Evolutionary conservation across 2,797 vertebrate genomes (phyloP), one percentile per base, ranked within the genome.

Genomic region (Oryzias dopingdopingensis): DNA sequence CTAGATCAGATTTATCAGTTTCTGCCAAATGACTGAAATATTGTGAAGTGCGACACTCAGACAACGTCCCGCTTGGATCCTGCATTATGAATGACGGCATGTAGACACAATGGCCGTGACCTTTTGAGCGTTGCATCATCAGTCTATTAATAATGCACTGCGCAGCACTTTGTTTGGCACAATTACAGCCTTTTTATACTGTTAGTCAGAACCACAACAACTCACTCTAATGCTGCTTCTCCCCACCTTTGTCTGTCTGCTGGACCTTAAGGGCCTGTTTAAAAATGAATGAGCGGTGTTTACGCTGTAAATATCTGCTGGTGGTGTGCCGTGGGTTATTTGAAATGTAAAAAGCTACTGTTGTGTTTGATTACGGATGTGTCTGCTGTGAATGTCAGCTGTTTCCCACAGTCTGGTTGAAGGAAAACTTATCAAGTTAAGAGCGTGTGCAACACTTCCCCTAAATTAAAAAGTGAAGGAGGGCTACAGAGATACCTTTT

Each of bases 281-380:
- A 91, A 90, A 91, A 90, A 89, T 88, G 79, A 90, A 92, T 90
- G 86, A 91, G 82, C 70, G 67, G 64, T 65, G 78, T 86, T 86
- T 87, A 80, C 81, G 85, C 83, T 90, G 90, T 92, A 92, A 93
- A 92, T 91, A 92, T 89, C 86, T 87, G 80, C 84, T 79, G 84
- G 88, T 80, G 85, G 85, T 87, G 77, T 85, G 89, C 89, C 71
- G 18, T 65, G 81, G 88, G 89, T 88, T 90, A 89, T 91, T 92
- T 90, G 86, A 88, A 88, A 90, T 90, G 88, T 91, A 88, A 90
- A 90, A 90, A 37, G 86, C 88, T 67, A 80, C 89, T 87, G 88
- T 88, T 83, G 75, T 78, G 75, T 82, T 89, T 92, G 84, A 91
- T 90, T 90, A 89, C 89, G 75, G 71, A 84, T 89, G 82, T 88